Base-by-base conservation (phyloP, 2,888 invertebrate species). In the Tinea semifulvella region DNA sequence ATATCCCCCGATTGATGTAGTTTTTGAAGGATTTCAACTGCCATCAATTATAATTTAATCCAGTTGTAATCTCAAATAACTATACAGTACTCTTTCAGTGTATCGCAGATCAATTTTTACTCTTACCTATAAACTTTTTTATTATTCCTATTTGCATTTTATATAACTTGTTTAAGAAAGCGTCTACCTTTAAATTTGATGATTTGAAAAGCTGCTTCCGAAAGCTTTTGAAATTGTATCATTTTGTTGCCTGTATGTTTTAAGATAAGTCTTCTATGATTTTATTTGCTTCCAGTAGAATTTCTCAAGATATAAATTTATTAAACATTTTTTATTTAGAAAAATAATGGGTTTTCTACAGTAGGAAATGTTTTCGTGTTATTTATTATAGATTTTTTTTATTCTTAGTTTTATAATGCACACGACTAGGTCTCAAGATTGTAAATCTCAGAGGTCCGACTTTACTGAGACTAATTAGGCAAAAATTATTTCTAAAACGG, bases 71-170 rank as follows among this genome's bases (percentile, higher is more conserved):
- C 31, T 31, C n/a, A n/a, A n/a, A n/a, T n/a, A n/a, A n/a, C n/a
- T n/a, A n/a, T n/a, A n/a, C n/a, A n/a, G n/a, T n/a, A n/a, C n/a
- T n/a, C n/a, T 31, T 31, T 31, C 31, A 31, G 7, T 31, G 13
- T 31, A 31, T 31, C n/a, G 31, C 11, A 31, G 14, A 31, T 13
- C 13, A 31, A 13, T 14, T 31, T 31, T 6, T 31, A 31, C 31
- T 31, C 31, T 31, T 31, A 14, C 31, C 31, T 31, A 31, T 31
- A 13, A 31, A 2, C 2, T 31, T 31, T 31, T 31, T 26, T 13
- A 11, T 31, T n/a, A 31, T 31, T 31, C 31, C 31, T 31, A 31
- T 31, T 31, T 31, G 31, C 31, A 31, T 31, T 31, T 31, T 31
- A 14, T 13, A 13, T 31, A 31, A 31, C 31, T 31, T 31, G 31